These are phyloP conservation scores for Achatina immaculata DNA, from an alignment of 1,140 invertebrate species.

Conservation along the genomic window DNA sequence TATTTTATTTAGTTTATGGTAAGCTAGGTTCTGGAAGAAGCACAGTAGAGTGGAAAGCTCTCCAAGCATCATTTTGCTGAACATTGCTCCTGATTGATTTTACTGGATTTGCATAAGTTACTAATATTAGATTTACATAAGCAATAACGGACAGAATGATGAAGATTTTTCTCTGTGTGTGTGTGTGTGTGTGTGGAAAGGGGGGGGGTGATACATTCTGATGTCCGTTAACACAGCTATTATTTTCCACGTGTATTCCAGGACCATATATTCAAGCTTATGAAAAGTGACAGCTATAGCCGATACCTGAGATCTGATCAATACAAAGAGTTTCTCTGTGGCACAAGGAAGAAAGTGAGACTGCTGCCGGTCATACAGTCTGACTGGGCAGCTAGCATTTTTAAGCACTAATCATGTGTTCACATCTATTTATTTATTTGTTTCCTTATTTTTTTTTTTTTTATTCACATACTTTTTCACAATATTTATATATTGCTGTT, in stretches of 20 bases:
- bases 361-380: conserved; percentile 61
- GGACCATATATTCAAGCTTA: conserved; percentile 98
- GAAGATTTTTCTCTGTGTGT: too few species aligned
- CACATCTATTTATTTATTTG: conserved; percentile 15
- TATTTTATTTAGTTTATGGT: too few species aligned
- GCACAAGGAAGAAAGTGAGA: conserved; percentile 85
- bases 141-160: too few species aligned
- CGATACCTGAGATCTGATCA: conserved; percentile 97
- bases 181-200: too few species aligned
- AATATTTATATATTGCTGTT: background rate
- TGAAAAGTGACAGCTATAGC: conserved; percentile 99
- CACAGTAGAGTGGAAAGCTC: too few species aligned
- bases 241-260: conserved; percentile 69
- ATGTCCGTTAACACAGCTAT: too few species aligned
- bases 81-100: too few species aligned
- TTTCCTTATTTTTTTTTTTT: conserved; percentile 18
- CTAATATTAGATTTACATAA: too few species aligned
- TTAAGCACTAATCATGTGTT: conserved; percentile 44
- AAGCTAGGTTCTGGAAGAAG: too few species aligned
- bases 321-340: conserved; percentile 97
- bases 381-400: conserved; percentile 57
- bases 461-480: background rate
- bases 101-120: too few species aligned
- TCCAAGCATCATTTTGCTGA: too few species aligned
- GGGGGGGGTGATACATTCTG: too few species aligned